phyloP scores from a whole-genome alignment of 2,888 invertebrate species.

The Antitype chi region DNA sequence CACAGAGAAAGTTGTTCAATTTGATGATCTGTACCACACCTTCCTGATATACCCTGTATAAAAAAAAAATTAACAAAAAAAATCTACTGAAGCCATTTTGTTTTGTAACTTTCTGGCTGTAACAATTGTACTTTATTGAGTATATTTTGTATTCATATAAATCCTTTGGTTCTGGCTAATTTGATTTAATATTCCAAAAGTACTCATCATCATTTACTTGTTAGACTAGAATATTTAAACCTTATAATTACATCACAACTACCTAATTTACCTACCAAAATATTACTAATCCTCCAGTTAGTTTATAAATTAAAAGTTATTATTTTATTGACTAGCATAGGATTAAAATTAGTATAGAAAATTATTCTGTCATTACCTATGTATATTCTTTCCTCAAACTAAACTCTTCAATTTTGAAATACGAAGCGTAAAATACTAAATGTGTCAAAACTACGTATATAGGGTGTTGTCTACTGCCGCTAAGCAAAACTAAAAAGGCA shows the following conservation, averaged over 20 bases:
- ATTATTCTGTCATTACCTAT: conserved; percentile 55
- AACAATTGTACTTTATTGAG: not conserved
- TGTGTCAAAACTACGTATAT: conserved; percentile 67
- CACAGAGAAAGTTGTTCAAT: too few relatives aligned
- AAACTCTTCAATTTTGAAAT: conserved; percentile 28
- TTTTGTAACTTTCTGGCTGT: not conserved
- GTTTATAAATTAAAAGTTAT: conserved; percentile 59
- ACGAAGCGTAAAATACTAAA: conserved; percentile 82
- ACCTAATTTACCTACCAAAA: conserved; percentile 10
- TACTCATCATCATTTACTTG: conserved; percentile 24
- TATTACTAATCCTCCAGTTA: conserved; percentile 66
- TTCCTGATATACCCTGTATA: too few relatives aligned
- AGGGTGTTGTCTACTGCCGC: conserved; percentile 68
- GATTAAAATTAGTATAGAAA: conserved; percentile 77
- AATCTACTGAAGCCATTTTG: too few relatives aligned
- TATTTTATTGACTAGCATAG: conserved; percentile 79
- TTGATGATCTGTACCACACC: too few relatives aligned
- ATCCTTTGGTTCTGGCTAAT: not conserved
- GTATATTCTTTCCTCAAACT: conserved; percentile 9
- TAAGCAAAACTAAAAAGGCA: conserved; percentile 78
- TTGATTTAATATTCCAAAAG: conserved; percentile 3
- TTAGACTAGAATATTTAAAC: conserved; percentile 18
- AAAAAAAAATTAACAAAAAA: too few relatives aligned
- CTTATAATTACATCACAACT: conserved; percentile 21
- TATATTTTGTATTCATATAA: not conserved